phyloP scores from a whole-genome alignment of 2,888 invertebrate species.

The Euproctis similis region DNA sequence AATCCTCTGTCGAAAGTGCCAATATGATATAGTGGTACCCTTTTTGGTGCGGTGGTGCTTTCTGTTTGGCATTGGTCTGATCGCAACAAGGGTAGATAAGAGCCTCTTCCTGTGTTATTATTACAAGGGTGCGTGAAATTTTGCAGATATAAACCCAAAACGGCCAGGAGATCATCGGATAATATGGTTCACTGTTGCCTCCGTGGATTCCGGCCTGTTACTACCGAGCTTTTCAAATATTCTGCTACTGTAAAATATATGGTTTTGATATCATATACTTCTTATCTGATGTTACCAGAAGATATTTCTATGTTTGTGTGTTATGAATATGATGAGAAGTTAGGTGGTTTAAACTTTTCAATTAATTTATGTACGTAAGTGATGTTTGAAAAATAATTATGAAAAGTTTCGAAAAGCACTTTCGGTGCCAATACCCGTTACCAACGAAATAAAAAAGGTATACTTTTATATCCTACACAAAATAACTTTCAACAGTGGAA shows the following conservation, averaged over 20 bases:
- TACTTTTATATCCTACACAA: too few species aligned
- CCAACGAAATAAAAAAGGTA: too few species aligned
- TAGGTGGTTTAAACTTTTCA: too few species aligned
- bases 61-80: slow-evolving; percentile 38
- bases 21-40: slow-evolving; percentile 67
- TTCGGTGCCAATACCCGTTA: too few species aligned
- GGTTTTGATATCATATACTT: slow-evolving; percentile 9
- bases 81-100: slow-evolving; percentile 61
- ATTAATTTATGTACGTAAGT: too few species aligned
- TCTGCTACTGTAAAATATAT: slow-evolving; percentile 10
- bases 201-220: slow-evolving; percentile 20
- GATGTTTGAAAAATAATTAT: too few species aligned
- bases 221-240: slow-evolving; percentile 33
- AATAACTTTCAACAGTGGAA: too few species aligned
- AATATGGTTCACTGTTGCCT: slow-evolving; percentile 37
- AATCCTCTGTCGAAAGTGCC: slow-evolving; percentile 60
- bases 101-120: slow-evolving; percentile 48
- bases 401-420: too few species aligned
- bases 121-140: slow-evolving; percentile 71
- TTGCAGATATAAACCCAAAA: slow-evolving; percentile 56
- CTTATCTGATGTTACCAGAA: too few species aligned
- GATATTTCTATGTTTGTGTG: too few species aligned
- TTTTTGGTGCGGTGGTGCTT: slow-evolving; percentile 56
- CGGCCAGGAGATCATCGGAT: slow-evolving; percentile 50
- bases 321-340: too few species aligned